Evolutionary conservation across 2,113 vertebrate species (phyloP).

Genomic region (Promerops cafer): DNA sequence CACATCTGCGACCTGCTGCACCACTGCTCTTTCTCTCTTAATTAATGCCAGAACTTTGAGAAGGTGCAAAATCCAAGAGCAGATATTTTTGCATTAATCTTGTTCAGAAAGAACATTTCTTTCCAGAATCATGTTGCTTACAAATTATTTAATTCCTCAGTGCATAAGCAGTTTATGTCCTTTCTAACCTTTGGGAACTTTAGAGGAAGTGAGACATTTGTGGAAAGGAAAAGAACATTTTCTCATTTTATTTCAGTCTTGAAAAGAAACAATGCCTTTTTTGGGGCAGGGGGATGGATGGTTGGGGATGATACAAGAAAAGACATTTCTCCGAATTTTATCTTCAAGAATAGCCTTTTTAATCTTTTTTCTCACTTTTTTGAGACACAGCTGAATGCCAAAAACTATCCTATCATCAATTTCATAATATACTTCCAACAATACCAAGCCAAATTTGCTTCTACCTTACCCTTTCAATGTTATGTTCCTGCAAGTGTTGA

Average conservation of each 20-base stretch:
- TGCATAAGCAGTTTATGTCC: neutral
- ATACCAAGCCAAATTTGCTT: neutral
- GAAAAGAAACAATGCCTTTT: neutral
- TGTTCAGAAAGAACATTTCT: neutral
- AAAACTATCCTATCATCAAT: neutral
- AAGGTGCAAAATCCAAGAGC: neutral
- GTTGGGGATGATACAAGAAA: neutral
- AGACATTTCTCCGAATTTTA: neutral
- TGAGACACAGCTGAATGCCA: neutral
- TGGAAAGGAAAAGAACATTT: neutral
- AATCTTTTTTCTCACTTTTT: neutral
- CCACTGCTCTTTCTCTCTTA: neutral
- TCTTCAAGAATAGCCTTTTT: neutral
- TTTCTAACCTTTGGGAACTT: neutral
- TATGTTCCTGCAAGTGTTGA: neutral
- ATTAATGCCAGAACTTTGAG: neutral
- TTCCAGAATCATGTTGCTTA: neutral
- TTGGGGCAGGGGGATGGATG: no score
- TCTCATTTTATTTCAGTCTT: neutral
- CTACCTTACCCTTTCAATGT: neutral
- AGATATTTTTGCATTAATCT: neutral
- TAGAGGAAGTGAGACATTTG: neutral
- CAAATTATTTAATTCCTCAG: neutral
- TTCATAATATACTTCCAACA: neutral
- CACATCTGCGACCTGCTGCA: accelerated